These are phyloP conservation scores for Anhinga anhinga DNA, from an alignment of 2,113 vertebrate species.

Conservation along the genomic window DNA sequence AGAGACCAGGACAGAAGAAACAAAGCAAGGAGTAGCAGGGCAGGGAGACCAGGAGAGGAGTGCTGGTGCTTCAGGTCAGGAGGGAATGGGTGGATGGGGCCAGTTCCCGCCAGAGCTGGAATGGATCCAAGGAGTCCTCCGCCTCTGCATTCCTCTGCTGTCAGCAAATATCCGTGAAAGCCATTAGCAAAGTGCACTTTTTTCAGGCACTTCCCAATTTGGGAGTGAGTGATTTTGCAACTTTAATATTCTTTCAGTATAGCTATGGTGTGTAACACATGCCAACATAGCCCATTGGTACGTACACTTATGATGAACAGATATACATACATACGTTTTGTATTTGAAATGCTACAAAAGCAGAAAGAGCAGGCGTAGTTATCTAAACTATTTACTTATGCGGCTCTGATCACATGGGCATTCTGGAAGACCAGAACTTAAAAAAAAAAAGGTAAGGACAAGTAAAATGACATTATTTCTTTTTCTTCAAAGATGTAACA, in stretches of 20 bases:
- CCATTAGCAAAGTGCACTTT: not conserved
- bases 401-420: not conserved
- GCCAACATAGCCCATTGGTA: not conserved
- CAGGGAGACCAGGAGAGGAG: not conserved
- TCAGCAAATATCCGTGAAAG: not conserved
- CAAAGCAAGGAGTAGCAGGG: not conserved
- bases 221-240: not conserved
- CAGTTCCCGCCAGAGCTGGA: not conserved
- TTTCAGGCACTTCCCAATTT: not conserved
- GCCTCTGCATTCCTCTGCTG: not conserved
- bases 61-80: accelerated
- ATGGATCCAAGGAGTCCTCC: not conserved
- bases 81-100: not conserved
- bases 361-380: not conserved
- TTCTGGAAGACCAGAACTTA: not conserved
- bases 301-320: not conserved
- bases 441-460: not conserved
- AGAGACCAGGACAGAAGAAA: not conserved
- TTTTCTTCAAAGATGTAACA: not conserved
- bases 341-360: not conserved
- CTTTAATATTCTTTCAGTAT: not conserved
- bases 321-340: not conserved
- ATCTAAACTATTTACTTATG: not conserved
- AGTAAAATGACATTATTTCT: not conserved
- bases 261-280: not conserved